Evolutionary conservation across 2,113 vertebrate species (phyloP).

Genomic region (Petromus typicus): DNA sequence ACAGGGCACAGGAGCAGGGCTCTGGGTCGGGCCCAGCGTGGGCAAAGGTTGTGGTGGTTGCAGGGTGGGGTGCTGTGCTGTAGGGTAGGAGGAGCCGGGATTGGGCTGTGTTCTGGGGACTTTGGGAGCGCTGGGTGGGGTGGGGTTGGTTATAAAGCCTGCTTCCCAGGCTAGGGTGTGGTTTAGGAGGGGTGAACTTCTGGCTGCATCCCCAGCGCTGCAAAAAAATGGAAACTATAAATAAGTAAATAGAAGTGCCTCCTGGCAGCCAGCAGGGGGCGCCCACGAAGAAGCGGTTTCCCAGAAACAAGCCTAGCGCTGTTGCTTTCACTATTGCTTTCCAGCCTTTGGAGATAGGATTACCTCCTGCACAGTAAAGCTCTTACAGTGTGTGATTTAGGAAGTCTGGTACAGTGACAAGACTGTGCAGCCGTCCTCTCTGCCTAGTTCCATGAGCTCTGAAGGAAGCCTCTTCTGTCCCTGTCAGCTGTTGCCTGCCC

Average conservation of each 20-base stretch:
- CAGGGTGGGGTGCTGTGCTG: not conserved
- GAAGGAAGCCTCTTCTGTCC: not conserved
- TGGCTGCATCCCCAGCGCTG: not conserved
- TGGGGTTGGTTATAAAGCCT: accelerated
- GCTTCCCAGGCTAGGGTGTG: not conserved
- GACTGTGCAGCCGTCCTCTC: too few relatives aligned
- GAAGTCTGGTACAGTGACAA: not conserved
- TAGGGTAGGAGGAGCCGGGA: not conserved
- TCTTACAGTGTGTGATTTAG: not conserved
- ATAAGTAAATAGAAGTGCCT: not conserved
- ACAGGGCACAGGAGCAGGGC: accelerated
- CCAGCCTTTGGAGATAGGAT: not conserved
- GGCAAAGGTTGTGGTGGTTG: not conserved
- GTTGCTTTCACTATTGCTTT: too few relatives aligned
- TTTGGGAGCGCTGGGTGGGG: not conserved
- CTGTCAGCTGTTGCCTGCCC: accelerated
- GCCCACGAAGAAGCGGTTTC: not conserved
- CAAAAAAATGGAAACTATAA: not conserved
- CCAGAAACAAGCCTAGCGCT: not conserved
- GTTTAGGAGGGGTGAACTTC: not conserved
- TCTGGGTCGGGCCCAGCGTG: accelerated
- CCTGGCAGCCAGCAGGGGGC: not conserved
- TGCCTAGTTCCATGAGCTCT: not conserved
- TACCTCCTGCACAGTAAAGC: not conserved
- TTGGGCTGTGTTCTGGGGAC: not conserved